Base-by-base conservation (phyloP, 2,113 vertebrate species). In the Meriones unguiculatus region DNA sequence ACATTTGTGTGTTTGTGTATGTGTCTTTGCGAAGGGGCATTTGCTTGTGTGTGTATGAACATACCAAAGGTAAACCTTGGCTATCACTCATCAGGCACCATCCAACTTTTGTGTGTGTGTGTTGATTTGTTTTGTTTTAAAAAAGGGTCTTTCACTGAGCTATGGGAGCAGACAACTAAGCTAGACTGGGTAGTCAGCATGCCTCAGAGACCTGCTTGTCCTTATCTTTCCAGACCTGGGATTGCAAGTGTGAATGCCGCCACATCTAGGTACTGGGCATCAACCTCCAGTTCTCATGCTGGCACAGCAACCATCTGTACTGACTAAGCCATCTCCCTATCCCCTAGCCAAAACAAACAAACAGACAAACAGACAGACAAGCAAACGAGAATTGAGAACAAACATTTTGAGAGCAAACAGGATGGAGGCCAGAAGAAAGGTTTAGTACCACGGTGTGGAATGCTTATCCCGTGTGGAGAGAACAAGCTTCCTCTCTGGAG, bases 331-430 rank as follows among this genome's bases (percentile, higher is more conserved):
- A 54, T 41, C n/a, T 25, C n/a, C 35, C n/a, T 28, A 64, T 12
- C n/a, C n/a, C 81, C 6, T 17, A 84, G 24, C 7, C n/a, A 41
- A n/a, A 73, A 69, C 57, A 32, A 32, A 69, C 25, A 69, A 15
- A 70, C 32, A 70, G 35, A 15, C 12, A 75, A 75, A 75, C 54
- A 57, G 15, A 57, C 54, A 57, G 15, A 57, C 54, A 38, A 20
- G 52, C 14, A 89, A 84, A 62, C 30, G 5, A 46, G 46, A 46
- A 46, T 46, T 73, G 7, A 64, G 35, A 67, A 46, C 46, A 46
- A 52, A 46, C 76, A 86, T 89, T 94, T 86, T 85, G 90, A 86
- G 59, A 32, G 52, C 87, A 77, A 88, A 57, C 17, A 24, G 35
- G 62, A 41, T 77, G 52, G 50, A 13, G 93, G 0, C 4, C 54